Conservation (phyloP, 2,113 vertebrate species). For the Chiloscyllium plagiosum region DNA sequence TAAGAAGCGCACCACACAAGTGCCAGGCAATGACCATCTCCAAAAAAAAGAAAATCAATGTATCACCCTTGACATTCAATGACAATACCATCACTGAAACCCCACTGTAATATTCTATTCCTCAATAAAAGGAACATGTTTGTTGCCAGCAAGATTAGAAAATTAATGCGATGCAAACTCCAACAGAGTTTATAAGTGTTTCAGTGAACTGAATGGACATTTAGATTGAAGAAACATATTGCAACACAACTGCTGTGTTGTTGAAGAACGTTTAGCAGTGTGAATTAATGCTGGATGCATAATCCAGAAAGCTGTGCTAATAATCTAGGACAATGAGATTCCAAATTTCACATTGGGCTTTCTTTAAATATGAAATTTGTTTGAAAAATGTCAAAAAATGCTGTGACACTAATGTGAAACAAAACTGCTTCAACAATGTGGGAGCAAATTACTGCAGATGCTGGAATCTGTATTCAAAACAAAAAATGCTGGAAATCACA, state of each 20-base stretch:
- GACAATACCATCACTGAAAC: too few species aligned
- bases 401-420: background rate
- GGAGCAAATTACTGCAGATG: too few species aligned
- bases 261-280: background rate
- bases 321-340: background rate
- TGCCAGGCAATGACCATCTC: too few species aligned
- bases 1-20: too few species aligned
- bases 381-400: background rate
- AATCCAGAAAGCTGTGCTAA: background rate
- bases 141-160: background rate
- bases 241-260: background rate
- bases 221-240: background rate
- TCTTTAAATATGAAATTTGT: background rate
- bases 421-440: too few species aligned
- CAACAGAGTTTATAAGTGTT: background rate
- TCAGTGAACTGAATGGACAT: background rate
- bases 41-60: too few species aligned
- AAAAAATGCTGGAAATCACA: too few species aligned
- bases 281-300: background rate
- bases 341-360: background rate
- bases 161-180: background rate
- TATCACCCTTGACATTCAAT: too few species aligned
- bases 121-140: too few species aligned
- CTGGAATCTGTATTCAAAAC: too few species aligned
- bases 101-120: too few species aligned